Evolutionary conservation across 2,797 vertebrate genomes (phyloP).

Genomic region (Chromobotia macracanthus): DNA sequence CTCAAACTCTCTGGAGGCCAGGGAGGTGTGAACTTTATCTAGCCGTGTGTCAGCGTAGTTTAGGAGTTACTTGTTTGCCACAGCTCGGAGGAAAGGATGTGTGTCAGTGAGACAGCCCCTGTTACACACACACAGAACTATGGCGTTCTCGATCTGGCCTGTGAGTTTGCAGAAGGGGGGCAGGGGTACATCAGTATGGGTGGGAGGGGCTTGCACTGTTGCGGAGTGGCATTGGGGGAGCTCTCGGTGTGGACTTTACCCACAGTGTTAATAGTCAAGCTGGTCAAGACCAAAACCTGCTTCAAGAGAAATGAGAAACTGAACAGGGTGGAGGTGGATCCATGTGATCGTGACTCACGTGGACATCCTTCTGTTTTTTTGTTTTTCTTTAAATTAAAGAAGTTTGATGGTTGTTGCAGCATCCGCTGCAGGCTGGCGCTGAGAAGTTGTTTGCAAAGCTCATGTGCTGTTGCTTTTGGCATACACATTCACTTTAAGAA

Average conservation of each 20-base stretch:
- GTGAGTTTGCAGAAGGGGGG: slow-evolving; percentile 40
- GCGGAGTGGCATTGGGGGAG: slow-evolving; percentile 58
- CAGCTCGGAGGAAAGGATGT: slow-evolving; percentile 13
- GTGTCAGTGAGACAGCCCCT: slow-evolving; percentile 25
- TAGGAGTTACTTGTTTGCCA: slow-evolving; percentile 34
- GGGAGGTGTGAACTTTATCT: slow-evolving; percentile 13
- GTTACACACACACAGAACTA: slow-evolving; percentile 35
- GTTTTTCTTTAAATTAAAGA: slow-evolving; percentile 6
- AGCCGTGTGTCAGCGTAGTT: slow-evolving; percentile 26
- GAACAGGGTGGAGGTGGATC: slow-evolving; percentile 3
- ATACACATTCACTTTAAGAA: not conserved
- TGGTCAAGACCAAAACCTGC: slow-evolving; percentile 23
- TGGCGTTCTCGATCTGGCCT: slow-evolving; percentile 46
- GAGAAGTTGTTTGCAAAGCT: not conserved
- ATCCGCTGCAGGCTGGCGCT: not conserved
- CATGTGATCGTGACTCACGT: slow-evolving; percentile 61
- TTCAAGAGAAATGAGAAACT: not conserved
- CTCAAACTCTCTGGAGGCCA: not conserved
- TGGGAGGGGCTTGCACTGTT: slow-evolving; percentile 21
- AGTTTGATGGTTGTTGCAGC: not conserved
- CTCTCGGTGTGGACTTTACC: slow-evolving; percentile 31
- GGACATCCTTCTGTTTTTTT: slow-evolving; percentile 53
- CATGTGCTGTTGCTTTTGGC: not conserved
- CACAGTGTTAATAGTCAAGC: slow-evolving; percentile 31
- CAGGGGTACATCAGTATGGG: slow-evolving; percentile 23